A percentile compares a stretch with the other conserved stretches of the same genome.
phyloP scores from a whole-genome alignment of 1,140 invertebrate genomes.

The Habropoda laboriosa region DNA sequence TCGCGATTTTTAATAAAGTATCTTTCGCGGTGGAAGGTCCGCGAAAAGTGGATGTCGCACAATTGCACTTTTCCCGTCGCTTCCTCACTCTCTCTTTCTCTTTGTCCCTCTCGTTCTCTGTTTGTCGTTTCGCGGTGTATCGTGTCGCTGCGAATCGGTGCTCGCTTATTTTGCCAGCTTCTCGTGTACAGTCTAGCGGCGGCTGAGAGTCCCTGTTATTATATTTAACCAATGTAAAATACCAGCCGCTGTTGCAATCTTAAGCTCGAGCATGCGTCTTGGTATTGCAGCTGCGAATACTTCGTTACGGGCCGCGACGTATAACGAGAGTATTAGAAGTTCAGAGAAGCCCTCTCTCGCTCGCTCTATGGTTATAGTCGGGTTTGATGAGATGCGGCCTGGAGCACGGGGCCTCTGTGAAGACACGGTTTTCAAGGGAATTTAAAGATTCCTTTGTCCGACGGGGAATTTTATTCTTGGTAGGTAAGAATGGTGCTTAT shows the following conservation, averaged over 20 bases:
- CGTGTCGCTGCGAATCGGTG: not conserved
- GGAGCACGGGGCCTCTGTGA: not conserved
- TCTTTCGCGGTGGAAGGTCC: constrained; percentile 27
- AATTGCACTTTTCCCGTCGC: constrained; percentile 7
- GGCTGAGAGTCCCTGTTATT: constrained; percentile 53
- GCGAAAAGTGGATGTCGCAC: constrained; percentile 45
- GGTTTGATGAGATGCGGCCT: not conserved
- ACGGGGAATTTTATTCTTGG: not conserved
- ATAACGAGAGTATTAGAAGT: constrained; percentile 26
- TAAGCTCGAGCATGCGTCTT: not conserved
- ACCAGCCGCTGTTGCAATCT: constrained; percentile 33
- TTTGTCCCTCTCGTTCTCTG: not conserved
- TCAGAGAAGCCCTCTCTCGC: not conserved
- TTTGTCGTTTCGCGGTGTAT: not conserved
- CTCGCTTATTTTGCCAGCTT: not conserved
- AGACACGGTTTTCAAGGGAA: not conserved
- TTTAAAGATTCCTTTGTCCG: not conserved
- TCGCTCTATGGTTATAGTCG: too few species aligned
- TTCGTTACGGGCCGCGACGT: constrained; percentile 12
- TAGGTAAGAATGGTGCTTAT: not conserved
- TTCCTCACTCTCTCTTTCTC: not conserved
- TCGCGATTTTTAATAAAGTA: constrained; percentile 61
- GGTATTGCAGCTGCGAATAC: constrained; percentile 16
- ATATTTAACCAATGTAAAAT: constrained; percentile 58
- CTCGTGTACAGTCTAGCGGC: too few species aligned